phyloP scores from a whole-genome alignment of 2,888 invertebrate species.

The Limnephilus auricula region DNA sequence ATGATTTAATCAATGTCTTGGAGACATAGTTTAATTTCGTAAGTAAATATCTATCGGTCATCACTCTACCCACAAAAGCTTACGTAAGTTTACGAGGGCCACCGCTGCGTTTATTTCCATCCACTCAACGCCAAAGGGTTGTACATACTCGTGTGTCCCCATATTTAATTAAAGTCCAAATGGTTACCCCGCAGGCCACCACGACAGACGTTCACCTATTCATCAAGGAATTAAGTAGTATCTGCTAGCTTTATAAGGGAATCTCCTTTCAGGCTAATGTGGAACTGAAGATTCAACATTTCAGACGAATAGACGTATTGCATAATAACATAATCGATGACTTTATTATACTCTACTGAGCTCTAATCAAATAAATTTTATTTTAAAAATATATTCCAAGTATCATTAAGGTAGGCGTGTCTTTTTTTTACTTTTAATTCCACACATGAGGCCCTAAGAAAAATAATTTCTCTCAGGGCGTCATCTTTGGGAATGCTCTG shows the following conservation, averaged over 20 bases:
- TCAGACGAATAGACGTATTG: not conserved
- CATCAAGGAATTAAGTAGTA: not conserved
- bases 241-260: not conserved
- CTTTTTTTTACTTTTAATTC: no score
- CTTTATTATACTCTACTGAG: not conserved
- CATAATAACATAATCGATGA: not conserved
- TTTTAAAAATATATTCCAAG: no score
- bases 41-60: constrained; percentile 52
- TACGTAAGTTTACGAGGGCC: constrained; percentile 49
- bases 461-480: no score
- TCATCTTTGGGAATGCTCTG: no score
- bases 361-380: no score
- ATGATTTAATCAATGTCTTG: not conserved
- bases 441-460: no score
- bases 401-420: no score
- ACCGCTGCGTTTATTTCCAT: constrained; percentile 62
- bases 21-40: not conserved
- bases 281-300: not conserved
- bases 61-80: constrained; percentile 45
- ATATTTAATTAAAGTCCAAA: constrained; percentile 65
- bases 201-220: not conserved
- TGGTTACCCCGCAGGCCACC: constrained; percentile 40
- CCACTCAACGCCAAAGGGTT: constrained; percentile 63
- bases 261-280: not conserved
- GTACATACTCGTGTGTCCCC: constrained; percentile 56